Evolutionary conservation across 1,140 invertebrate species (phyloP).

Genomic region (Drosophila kanapiae): DNA sequence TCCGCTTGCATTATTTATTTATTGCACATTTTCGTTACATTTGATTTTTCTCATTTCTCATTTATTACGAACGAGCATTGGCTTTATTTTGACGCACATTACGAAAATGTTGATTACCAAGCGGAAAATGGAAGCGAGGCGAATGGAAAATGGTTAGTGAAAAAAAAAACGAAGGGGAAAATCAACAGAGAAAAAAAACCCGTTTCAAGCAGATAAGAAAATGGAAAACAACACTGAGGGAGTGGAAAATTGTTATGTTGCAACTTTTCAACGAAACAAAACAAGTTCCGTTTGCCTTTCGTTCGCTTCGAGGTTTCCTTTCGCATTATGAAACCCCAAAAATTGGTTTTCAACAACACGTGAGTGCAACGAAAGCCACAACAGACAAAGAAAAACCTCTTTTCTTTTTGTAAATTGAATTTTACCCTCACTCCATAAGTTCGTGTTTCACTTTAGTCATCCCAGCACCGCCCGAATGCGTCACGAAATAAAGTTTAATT

Average conservation of each 20-base stretch:
- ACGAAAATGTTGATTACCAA: slow-evolving; percentile 59
- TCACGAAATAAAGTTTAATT: slow-evolving; percentile 50
- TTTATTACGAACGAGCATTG: slow-evolving; percentile 22
- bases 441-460: slow-evolving; percentile 49
- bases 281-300: slow-evolving; percentile 72
- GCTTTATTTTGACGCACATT: slow-evolving; percentile 35
- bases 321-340: slow-evolving; percentile 63
- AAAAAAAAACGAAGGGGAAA: slow-evolving; percentile 20
- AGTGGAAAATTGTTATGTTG: slow-evolving; percentile 63
- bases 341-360: slow-evolving; percentile 28
- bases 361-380: slow-evolving; percentile 39
- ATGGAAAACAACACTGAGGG: slow-evolving; percentile 21
- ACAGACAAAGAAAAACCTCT: slow-evolving; percentile 24
- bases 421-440: slow-evolving; percentile 16
- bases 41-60: slow-evolving; percentile 23
- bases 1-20: slow-evolving; percentile 59
- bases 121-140: slow-evolving; percentile 48
- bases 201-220: slow-evolving; percentile 55
- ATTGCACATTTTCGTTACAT: slow-evolving; percentile 54
- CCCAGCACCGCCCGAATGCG: slow-evolving; percentile 31
- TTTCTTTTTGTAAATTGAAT: slow-evolving; percentile 10
- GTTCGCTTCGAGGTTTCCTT: slow-evolving; percentile 36
- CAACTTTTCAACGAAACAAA: slow-evolving; percentile 53
- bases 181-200: slow-evolving; percentile 47
- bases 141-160: slow-evolving; percentile 18